phyloP scores from a whole-genome alignment of 37 sponge, comb jelly and placozoan genomes.

The Beroe ovata region DNA sequence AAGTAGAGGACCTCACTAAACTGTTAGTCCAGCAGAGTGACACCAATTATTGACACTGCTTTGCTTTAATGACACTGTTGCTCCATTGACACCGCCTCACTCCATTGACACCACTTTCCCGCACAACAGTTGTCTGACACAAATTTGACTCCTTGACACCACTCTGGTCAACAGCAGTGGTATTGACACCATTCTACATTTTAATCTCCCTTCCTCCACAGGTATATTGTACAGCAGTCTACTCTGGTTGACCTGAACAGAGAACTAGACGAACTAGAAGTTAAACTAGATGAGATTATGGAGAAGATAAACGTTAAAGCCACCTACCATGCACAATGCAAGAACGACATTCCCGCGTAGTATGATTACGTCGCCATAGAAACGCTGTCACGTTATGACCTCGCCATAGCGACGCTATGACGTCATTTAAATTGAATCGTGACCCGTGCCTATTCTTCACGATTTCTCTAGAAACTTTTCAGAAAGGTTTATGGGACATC shows the following conservation, averaged over 20 bases:
- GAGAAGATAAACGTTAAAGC: conserved; percentile 2
- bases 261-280: conserved; percentile 20
- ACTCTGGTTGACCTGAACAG: conserved; percentile 27
- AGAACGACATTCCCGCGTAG: conserved; percentile 12
- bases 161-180: not conserved
- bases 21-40: no score
- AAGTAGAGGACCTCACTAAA: conserved; percentile 43
- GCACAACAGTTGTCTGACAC: not conserved
- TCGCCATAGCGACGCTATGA: no score
- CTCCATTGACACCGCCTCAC: no score
- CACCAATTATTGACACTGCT: no score
- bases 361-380: no score
- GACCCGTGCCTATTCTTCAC: no score
- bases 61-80: no score
- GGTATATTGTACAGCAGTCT: conserved; percentile 21
- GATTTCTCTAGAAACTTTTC: no score
- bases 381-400: no score
- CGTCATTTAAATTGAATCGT: no score
- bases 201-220: not conserved
- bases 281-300: conserved; percentile 3
- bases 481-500: no score
- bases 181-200: not conserved
- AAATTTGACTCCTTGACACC: conserved; percentile 14
- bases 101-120: no score
- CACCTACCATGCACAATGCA: conserved; percentile 18